Evolutionary conservation across 1,140 invertebrate species (phyloP).

Genomic region (Hyposmocoma kahamanoa): DNA sequence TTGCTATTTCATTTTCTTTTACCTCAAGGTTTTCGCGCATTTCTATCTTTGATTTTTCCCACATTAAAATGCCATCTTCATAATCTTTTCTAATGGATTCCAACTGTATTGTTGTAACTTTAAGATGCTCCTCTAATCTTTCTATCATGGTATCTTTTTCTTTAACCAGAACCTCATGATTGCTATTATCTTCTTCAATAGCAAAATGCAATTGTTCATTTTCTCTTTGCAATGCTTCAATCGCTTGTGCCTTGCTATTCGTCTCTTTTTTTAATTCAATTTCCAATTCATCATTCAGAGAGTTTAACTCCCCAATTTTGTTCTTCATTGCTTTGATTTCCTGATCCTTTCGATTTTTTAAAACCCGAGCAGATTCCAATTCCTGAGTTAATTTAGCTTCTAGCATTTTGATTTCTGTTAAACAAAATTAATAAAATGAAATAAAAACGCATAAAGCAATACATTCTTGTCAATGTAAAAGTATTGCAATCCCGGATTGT

Average conservation of each 20-base stretch:
- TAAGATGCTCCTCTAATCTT: conserved; percentile 18
- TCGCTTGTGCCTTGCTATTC: conserved; percentile 20
- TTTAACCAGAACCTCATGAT: conserved; percentile 32
- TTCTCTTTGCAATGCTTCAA: conserved; percentile 28
- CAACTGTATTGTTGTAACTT: conserved; percentile 13
- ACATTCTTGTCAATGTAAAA: background rate
- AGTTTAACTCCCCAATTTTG: conserved; percentile 19
- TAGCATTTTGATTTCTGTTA: conserved; percentile 25
- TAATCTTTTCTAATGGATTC: conserved; percentile 21
- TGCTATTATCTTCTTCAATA: conserved; percentile 31
- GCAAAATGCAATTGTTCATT: conserved; percentile 31
- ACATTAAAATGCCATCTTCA: conserved; percentile 23
- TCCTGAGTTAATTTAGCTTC: conserved; percentile 12
- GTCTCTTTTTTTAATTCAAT: conserved; percentile 22
- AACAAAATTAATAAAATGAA: background rate
- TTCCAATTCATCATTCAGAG: conserved; percentile 14
- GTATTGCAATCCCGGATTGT: too few species aligned
- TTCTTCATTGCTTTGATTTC: conserved; percentile 15
- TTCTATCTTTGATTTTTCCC: conserved; percentile 21
- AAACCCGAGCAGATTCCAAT: conserved; percentile 9
- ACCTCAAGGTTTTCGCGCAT: conserved; percentile 13
- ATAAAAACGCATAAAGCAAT: background rate
- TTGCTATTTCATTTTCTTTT: conserved; percentile 4
- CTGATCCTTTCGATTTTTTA: conserved; percentile 18
- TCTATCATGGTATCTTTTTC: conserved; percentile 31